phyloP scores from a whole-genome alignment of 2,113 vertebrate genomes.

The Pavo muticus region DNA sequence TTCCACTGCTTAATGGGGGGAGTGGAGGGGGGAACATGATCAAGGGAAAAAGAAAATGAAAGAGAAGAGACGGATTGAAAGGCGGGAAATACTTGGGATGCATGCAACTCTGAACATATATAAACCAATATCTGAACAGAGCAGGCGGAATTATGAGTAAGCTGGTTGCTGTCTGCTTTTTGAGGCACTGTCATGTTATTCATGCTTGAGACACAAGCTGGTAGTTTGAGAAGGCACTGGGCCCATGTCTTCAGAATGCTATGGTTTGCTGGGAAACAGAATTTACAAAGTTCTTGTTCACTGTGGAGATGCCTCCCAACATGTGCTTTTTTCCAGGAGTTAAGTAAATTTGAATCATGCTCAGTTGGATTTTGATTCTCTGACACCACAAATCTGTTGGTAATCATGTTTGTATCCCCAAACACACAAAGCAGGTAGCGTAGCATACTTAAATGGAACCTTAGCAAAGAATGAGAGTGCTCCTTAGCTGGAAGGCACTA shows the following conservation, averaged over 20 bases:
- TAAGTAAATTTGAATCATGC: not conserved
- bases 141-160: not conserved
- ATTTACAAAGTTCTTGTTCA: not conserved
- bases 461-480: not conserved
- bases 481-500: not conserved
- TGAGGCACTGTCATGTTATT: not conserved
- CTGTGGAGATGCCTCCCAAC: not conserved
- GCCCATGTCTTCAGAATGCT: not conserved
- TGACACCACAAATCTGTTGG: not conserved
- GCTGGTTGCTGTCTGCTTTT: not conserved
- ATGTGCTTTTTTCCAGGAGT: not conserved
- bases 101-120: not conserved
- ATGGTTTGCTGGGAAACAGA: not conserved
- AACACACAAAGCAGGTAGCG: not conserved
- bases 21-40: not conserved
- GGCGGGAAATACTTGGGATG: not conserved
- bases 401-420: not conserved
- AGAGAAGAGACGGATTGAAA: not conserved
- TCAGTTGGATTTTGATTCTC: not conserved
- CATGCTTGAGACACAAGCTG: not conserved
- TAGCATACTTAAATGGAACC: not conserved
- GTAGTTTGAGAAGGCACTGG: not conserved
- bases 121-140: not conserved
- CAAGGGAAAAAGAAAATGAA: not conserved
- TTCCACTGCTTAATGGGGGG: not conserved